Base-by-base conservation (phyloP, 2,113 vertebrate genomes). In the Scolopax mira region DNA sequence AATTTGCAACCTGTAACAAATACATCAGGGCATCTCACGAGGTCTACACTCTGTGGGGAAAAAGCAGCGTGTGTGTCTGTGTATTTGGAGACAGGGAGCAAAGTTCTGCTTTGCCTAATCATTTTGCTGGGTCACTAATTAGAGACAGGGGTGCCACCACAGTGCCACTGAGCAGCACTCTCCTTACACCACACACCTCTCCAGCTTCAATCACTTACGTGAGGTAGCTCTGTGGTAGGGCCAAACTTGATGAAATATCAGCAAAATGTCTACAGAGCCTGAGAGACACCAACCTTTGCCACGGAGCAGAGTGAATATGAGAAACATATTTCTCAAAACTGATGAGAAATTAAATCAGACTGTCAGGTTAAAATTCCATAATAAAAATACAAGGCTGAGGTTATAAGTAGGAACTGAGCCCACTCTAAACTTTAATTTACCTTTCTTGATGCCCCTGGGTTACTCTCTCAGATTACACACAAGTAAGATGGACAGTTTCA, bases 221-320 rank as follows among this genome's bases (percentile, higher is more conserved):
- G 90, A 57, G 77, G 69, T 48, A 94, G 69, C 77, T 69, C 54
- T 81, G 57, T 18, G 57, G 48, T 65, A 79, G 88, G 72, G 65
- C 69, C 75, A 91, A 64, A 83, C 54, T 74, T 39, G 66, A 87
- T 46, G 70, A 92, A 85, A 78, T 61, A 92, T 3, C 90, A 94
- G 80, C 70, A 94, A 96, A 96, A 90, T 77, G 70, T 82, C 88
- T 92, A 27, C 92, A 69, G 60, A 62, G 69, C 83, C 93, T 41
- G 61, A 96, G 80, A 96, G 85, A 92, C 60, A 54, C 3, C 0
- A 9, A 86, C 77, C 69, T 89, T 69, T 1, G 0, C 49, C 90
- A 81, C 1, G 5, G 70, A 92, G 41, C 70, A 69, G 35, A 90
- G 84, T 27, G 66, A 92, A 92, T n/a, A n/a, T n/a, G n/a, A n/a